A percentile compares a stretch with the other conserved stretches of the same genome.
Evolutionary conservation across 2,797 vertebrate genomes (phyloP).

Genomic region (Spinibarbus caldwelli): DNA sequence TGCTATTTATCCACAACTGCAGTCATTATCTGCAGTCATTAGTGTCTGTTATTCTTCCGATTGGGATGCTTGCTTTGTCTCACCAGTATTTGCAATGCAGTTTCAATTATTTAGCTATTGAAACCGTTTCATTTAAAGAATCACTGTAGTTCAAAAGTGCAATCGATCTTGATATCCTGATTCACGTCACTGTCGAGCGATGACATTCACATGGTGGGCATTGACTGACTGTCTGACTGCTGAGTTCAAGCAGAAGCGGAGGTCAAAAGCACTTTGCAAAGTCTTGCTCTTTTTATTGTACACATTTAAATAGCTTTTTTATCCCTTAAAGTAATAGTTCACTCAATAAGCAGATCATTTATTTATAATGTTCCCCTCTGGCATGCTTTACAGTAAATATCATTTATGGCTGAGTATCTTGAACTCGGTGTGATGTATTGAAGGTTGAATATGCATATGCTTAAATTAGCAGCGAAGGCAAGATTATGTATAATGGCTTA

Average conservation of each 20-base stretch:
- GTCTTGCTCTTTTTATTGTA: not conserved
- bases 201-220: conserved; percentile 15
- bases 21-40: not conserved
- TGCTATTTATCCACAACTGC: conserved; percentile 3
- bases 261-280: not conserved
- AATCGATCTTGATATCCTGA: not conserved
- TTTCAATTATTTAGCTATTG: not conserved
- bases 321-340: not conserved
- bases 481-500: too few relatives aligned
- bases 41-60: not conserved
- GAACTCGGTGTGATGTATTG: too few relatives aligned
- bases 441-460: too few relatives aligned
- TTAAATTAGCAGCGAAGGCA: too few relatives aligned
- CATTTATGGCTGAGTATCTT: too few relatives aligned
- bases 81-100: not conserved
- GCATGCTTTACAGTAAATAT: too few relatives aligned
- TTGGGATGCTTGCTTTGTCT: not conserved
- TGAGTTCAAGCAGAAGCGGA: conserved; percentile 2
- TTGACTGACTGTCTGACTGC: not conserved
- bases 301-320: not conserved
- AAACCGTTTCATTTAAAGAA: not conserved
- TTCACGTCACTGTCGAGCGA: not conserved
- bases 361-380: too few relatives aligned
- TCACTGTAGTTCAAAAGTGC: not conserved
- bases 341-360: too few relatives aligned